A percentile compares a stretch with the other conserved stretches of the same genome.
These are phyloP conservation scores for Psylliodes chrysocephalus DNA, from an alignment of 2,888 invertebrate species.

Conservation along the genomic window DNA sequence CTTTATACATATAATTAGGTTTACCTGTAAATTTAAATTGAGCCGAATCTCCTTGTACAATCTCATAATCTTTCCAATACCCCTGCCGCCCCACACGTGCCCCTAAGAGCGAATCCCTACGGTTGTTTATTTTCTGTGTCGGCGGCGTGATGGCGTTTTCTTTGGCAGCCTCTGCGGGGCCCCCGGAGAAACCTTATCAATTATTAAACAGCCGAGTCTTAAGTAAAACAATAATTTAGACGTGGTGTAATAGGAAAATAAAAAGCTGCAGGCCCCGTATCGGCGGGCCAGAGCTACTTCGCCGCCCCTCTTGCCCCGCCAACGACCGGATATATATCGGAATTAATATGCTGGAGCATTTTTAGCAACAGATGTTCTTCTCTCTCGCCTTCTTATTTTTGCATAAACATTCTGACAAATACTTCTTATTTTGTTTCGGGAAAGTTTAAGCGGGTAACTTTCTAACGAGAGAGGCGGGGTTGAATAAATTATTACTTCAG, in stretches of 20 bases:
- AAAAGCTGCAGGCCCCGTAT: slow-evolving; percentile 56
- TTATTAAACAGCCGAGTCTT: slow-evolving; percentile 63
- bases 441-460: slow-evolving; percentile 13
- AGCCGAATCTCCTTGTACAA: neutral
- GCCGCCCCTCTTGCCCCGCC: slow-evolving; percentile 46
- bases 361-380: slow-evolving; percentile 59
- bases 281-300: slow-evolving; percentile 9
- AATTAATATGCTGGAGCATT: slow-evolving; percentile 59
- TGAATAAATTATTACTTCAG: slow-evolving; percentile 13
- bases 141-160: slow-evolving; percentile 35
- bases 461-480: neutral
- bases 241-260: slow-evolving; percentile 61
- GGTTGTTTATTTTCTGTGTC: slow-evolving; percentile 37
- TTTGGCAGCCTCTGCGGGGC: slow-evolving; percentile 43
- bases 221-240: slow-evolving; percentile 64
- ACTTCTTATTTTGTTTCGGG: slow-evolving; percentile 17
- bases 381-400: slow-evolving; percentile 54
- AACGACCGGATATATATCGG: slow-evolving; percentile 50
- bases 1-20: too few relatives aligned
- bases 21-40: neutral
- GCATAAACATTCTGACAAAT: slow-evolving; percentile 45
- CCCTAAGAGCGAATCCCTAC: slow-evolving; percentile 18
- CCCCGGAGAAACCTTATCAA: slow-evolving; percentile 59
- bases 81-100: slow-evolving; percentile 2
- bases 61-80: slow-evolving; percentile 4